Conservation (phyloP, 2,113 vertebrate genomes). For the Piaya cayana region DNA sequence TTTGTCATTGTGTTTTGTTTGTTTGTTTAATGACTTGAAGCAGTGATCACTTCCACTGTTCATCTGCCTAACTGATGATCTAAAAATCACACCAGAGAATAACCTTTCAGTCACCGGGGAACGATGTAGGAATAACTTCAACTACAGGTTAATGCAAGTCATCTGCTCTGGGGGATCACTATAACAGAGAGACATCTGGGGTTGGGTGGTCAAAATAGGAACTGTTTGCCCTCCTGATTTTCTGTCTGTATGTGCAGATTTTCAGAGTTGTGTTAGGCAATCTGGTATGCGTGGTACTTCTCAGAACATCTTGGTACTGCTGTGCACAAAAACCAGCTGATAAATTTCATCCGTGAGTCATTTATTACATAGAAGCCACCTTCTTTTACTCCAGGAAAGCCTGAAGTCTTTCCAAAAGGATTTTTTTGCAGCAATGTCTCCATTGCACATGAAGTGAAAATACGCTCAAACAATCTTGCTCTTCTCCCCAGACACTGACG, state of each 20-base stretch:
- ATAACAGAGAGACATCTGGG: background rate
- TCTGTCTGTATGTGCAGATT: background rate
- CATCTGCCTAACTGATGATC: background rate
- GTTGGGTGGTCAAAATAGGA: background rate
- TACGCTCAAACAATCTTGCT: background rate
- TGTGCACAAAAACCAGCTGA: background rate
- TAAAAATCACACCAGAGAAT: background rate
- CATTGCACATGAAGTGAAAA: background rate
- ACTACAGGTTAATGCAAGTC: background rate
- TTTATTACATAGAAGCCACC: background rate
- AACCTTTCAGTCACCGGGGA: background rate
- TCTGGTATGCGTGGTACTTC: background rate
- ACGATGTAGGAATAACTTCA: background rate
- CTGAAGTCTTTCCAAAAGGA: background rate
- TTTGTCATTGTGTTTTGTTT: background rate
- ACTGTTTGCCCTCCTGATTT: background rate
- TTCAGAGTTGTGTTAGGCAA: background rate
- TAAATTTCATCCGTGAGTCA: background rate
- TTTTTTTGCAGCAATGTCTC: background rate
- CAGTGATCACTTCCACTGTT: background rate
- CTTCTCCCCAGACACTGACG: background rate
- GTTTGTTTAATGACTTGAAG: background rate
- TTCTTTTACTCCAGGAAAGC: background rate
- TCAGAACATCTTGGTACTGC: background rate
- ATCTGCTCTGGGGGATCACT: background rate